Evolutionary conservation across 1,140 invertebrate species (phyloP), one percentile per base, ranked within the genome.

Genomic region (Drosophila mojavensis): DNA sequence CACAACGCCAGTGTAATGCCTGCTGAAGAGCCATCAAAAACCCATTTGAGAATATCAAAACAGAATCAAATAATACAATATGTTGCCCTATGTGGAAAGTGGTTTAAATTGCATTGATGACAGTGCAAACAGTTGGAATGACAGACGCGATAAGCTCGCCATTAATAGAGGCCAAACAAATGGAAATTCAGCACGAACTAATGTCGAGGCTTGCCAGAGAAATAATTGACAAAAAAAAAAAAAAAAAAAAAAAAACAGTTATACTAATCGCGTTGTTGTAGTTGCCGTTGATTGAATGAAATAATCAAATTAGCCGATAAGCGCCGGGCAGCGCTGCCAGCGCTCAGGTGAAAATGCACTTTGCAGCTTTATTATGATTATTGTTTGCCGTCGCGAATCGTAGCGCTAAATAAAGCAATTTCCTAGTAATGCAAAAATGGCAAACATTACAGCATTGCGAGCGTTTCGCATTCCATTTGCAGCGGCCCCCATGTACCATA

Each of bases 291-390:
- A 85, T 85, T 81, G 66, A 67, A 73, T 90, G 79, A 69, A 68
- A 90, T 85, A 90, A 90, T 79, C 76, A 75, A 85, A 90, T 90
- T 90, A 85, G 53, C 61, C 41, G 83, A 88, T 85, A 82, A 85
- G 55, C 56, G 13, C 48, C 61, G 59, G n/a, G 15, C 36, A 47
- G 10, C 15, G 17, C n/a, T 50, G 20, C 20, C 20, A 1, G 20
- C 20, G 61, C 71, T 78, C 65, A 65, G 50, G 24, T 62, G 51
- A 13, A 39, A 68, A 60, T 77, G 47, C 47, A 48, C 10, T 45
- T 56, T 28, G 13, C 55, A 4, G 6, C 10, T 33, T n/a, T n/a
- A 43, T 41, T 47, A 47, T 17, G 11, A 30, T 9, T 45, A 28
- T 59, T 28, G 26, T 47, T 78, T 65, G 76, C 50, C 83, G 77